Evolutionary conservation across 2,797 vertebrate species (phyloP).

Genomic region (Melopsittacus undulatus): DNA sequence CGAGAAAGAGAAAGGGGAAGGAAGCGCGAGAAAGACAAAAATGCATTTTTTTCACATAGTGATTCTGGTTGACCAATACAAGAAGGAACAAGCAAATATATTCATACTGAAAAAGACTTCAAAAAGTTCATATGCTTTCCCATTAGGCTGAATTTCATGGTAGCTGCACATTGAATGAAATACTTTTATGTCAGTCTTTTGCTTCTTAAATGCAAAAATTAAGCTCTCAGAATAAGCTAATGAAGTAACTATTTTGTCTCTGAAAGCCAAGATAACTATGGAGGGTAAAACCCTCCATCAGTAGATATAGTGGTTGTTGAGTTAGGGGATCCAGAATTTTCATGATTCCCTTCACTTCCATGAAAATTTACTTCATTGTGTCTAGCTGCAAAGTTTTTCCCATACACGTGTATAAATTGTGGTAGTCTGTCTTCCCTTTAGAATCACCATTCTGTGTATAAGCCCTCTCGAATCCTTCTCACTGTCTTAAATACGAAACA

Average conservation of each 20-base stretch:
- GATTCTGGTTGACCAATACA: background rate
- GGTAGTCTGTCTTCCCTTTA: background rate
- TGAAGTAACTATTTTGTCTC: background rate
- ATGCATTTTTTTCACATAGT: background rate
- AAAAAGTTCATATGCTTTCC: background rate
- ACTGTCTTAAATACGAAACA: background rate
- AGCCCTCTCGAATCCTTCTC: background rate
- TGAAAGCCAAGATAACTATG: background rate
- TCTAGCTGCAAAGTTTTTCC: background rate
- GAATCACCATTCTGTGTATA: background rate
- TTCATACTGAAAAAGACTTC: background rate
- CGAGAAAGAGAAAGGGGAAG: background rate
- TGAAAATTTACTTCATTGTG: background rate
- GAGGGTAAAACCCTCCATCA: background rate
- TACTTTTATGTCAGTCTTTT: background rate
- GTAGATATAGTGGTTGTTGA: background rate
- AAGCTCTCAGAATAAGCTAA: background rate
- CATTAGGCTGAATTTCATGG: conserved; percentile 21
- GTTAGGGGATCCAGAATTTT: background rate
- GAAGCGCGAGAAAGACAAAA: background rate
- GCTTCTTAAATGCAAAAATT: background rate
- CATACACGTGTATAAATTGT: background rate
- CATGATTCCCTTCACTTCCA: background rate
- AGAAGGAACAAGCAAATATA: background rate
- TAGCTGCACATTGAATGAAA: background rate